A percentile compares a stretch with the other conserved stretches of the same genome.
Evolutionary conservation across 2,113 vertebrate species (phyloP).

Genomic region (Platichthys flesus): DNA sequence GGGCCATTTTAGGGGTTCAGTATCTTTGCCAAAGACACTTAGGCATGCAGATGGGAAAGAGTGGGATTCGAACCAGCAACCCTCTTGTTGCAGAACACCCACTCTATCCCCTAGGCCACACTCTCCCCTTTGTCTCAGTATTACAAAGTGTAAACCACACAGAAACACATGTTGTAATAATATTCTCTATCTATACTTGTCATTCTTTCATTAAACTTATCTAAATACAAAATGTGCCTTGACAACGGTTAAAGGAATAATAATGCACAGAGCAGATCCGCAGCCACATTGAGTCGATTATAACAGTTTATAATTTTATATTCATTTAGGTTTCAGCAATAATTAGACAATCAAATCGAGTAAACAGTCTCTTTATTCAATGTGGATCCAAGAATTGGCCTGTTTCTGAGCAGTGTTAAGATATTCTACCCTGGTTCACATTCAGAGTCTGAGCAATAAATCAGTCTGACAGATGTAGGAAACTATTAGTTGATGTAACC

Average conservation of each 20-base stretch:
- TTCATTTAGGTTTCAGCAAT: not conserved
- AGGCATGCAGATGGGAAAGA: too few species aligned
- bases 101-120: too few species aligned
- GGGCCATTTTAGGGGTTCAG: too few species aligned
- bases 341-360: not conserved
- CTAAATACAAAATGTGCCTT: too few species aligned
- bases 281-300: not conserved
- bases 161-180: too few species aligned
- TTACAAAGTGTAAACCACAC: too few species aligned
- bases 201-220: too few species aligned
- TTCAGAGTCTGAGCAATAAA: slow-evolving; percentile 12
- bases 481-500: slow-evolving; percentile 30
- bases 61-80: too few species aligned
- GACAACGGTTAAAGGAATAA: slow-evolving; percentile 8
- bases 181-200: too few species aligned
- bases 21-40: too few species aligned
- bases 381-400: slow-evolving; percentile 29
- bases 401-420: slow-evolving; percentile 6
- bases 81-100: too few species aligned
- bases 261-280: slow-evolving; percentile 2
- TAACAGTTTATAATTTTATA: slow-evolving; percentile 12
- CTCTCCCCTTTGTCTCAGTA: too few species aligned
- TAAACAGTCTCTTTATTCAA: not conserved
- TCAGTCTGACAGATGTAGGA: slow-evolving; percentile 30
- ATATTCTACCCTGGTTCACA: slow-evolving; percentile 12